Evolutionary conservation across 1,140 invertebrate genomes (phyloP).

Genomic region (Trichomalopsis sarcophagae): DNA sequence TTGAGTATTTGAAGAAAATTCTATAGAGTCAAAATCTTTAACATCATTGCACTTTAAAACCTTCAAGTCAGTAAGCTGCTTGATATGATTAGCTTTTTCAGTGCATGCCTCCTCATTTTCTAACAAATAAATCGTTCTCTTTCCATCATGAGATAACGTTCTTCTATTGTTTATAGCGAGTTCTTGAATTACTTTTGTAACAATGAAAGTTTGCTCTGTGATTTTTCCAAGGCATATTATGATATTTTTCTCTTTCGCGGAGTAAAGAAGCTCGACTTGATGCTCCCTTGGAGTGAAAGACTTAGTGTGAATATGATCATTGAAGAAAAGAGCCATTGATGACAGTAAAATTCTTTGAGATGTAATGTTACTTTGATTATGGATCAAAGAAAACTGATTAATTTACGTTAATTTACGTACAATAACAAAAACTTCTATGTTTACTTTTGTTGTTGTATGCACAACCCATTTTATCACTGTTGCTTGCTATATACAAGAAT

Average conservation of each 20-base stretch:
- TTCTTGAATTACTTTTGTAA: slow-evolving; percentile 90
- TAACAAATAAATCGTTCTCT: slow-evolving; percentile 76
- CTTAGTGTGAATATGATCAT: slow-evolving; percentile 81
- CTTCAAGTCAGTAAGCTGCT: slow-evolving; percentile 71
- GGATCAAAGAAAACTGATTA: neutral
- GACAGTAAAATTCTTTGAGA: slow-evolving; percentile 41
- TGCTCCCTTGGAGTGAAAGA: slow-evolving; percentile 86
- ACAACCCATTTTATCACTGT: neutral
- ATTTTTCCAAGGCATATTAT: slow-evolving; percentile 90
- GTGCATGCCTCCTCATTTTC: slow-evolving; percentile 76
- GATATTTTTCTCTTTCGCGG: slow-evolving; percentile 85
- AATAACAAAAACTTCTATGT: neutral
- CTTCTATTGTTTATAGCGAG: slow-evolving; percentile 76
- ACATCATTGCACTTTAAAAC: slow-evolving; percentile 60
- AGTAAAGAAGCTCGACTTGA: slow-evolving; percentile 87
- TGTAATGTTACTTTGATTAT: no score
- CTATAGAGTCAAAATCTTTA: slow-evolving; percentile 50
- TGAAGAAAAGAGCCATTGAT: slow-evolving; percentile 78
- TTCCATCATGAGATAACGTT: slow-evolving; percentile 63
- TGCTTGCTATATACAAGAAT: neutral
- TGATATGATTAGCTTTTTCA: slow-evolving; percentile 76
- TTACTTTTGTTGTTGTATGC: slow-evolving; percentile 7
- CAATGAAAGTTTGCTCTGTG: slow-evolving; percentile 91
- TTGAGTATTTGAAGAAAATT: slow-evolving; percentile 65
- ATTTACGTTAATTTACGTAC: neutral